These are phyloP conservation scores for Bellardia pandia DNA, from an alignment of 2,888 invertebrate genomes.

Conservation along the genomic window DNA sequence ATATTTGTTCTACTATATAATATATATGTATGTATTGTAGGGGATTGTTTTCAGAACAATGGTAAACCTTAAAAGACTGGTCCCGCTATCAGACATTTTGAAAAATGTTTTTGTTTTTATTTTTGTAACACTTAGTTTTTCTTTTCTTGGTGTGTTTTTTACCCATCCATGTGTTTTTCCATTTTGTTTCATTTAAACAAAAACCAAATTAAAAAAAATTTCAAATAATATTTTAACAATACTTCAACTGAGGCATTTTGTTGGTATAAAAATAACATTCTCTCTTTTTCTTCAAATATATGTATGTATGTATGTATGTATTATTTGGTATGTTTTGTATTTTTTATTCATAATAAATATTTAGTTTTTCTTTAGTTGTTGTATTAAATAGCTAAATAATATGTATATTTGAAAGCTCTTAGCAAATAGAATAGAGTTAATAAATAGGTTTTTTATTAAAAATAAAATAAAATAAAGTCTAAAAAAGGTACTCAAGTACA, in stretches of 20 bases:
- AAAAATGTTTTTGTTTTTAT: conserved; percentile 81
- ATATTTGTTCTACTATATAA: background rate
- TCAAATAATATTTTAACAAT: conserved; percentile 59
- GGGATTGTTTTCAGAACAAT: conserved; percentile 80
- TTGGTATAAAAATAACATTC: conserved; percentile 65
- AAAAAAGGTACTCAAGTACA: too few relatives aligned
- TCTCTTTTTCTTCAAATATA: conserved; percentile 31
- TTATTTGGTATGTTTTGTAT: background rate
- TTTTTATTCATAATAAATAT: conserved; percentile 43
- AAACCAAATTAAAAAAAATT: conserved; percentile 67
- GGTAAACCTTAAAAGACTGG: conserved; percentile 85
- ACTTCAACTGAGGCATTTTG: conserved; percentile 57
- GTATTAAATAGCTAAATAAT: conserved; percentile 35
- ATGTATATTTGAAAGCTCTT: conserved; percentile 41
- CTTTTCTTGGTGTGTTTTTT: conserved; percentile 34
- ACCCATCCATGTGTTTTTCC: conserved; percentile 52
- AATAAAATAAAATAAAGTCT: conserved; percentile 14
- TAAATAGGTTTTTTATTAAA: conserved; percentile 24
- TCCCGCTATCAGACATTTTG: conserved; percentile 85
- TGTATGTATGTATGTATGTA: conserved; percentile 7
- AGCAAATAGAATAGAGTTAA: conserved; percentile 12
- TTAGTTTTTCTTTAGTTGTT: conserved; percentile 38
- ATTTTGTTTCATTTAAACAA: conserved; percentile 56
- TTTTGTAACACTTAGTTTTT: conserved; percentile 73
- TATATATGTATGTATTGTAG: background rate